phyloP scores from a whole-genome alignment of 2,797 vertebrate genomes.

The Cheirogaleus major region DNA sequence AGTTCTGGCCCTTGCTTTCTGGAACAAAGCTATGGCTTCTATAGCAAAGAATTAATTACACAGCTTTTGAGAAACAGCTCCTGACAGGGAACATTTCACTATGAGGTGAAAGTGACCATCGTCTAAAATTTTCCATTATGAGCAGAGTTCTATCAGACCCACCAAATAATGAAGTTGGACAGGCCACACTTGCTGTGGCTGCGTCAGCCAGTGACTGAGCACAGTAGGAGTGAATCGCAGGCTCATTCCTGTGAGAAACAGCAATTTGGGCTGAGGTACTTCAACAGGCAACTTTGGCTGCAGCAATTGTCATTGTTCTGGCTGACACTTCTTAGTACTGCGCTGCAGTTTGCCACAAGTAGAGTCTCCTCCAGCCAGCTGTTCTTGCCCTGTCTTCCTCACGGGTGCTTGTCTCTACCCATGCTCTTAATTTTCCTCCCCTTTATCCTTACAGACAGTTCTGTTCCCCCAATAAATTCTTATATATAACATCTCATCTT shows the following conservation, averaged over 20 bases:
- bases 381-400: neutral
- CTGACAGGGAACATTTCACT: neutral
- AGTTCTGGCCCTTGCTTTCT: neutral
- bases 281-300: neutral
- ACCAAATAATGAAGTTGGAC: neutral
- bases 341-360: no score
- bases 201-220: neutral
- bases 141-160: neutral
- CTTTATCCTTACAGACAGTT: neutral
- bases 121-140: no score
- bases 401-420: neutral
- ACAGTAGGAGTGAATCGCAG: neutral
- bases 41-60: neutral
- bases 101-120: neutral
- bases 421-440: neutral
- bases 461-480: neutral
- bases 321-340: neutral
- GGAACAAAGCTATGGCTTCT: neutral
- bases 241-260: neutral
- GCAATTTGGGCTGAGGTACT: neutral
- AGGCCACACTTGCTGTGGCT: neutral
- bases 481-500: neutral
- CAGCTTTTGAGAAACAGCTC: neutral
- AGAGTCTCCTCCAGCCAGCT: neutral
- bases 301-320: neutral